Conservation (phyloP, 2,888 invertebrate genomes). For the Sclerodermus sp. region DNA sequence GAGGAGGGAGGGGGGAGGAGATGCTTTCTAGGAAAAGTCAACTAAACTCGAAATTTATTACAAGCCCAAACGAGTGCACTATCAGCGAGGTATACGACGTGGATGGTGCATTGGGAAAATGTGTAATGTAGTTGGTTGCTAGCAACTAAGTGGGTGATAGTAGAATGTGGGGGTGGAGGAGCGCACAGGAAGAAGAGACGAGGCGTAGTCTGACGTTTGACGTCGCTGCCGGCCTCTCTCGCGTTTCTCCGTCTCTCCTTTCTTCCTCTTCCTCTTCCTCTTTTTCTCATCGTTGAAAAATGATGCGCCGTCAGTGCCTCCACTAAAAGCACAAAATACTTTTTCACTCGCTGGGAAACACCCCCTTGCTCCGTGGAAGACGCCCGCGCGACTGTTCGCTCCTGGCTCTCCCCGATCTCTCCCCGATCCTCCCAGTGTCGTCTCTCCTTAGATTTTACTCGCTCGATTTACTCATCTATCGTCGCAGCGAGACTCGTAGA, state of each 20-base stretch:
- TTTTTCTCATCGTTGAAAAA: slow-evolving; percentile 47
- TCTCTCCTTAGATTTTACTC: no score
- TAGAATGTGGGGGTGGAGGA: background rate
- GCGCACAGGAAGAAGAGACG: slow-evolving; percentile 33
- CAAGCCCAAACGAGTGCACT: no score
- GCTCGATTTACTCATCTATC: no score
- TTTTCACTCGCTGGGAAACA: slow-evolving; percentile 41
- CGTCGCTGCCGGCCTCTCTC: slow-evolving; percentile 24
- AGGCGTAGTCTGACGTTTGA: slow-evolving; percentile 36
- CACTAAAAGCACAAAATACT: slow-evolving; percentile 47
- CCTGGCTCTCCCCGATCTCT: no score
- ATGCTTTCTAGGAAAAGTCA: no score
- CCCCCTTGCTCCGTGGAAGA: slow-evolving; percentile 24
- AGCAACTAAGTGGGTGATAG: background rate
- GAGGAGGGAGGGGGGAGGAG: no score
- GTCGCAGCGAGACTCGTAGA: no score
- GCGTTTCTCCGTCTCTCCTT: background rate
- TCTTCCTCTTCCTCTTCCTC: slow-evolving; percentile 21
- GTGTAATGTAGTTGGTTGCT: slow-evolving; percentile 7
- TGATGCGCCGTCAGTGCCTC: slow-evolving; percentile 46
- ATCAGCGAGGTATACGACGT: no score
- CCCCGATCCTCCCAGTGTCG: no score
- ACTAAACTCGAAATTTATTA: no score
- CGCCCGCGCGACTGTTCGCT: no score
- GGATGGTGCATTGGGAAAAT: background rate